Conservation (phyloP, 1,140 invertebrate genomes). For the Leptestheria dahalacensis region DNA sequence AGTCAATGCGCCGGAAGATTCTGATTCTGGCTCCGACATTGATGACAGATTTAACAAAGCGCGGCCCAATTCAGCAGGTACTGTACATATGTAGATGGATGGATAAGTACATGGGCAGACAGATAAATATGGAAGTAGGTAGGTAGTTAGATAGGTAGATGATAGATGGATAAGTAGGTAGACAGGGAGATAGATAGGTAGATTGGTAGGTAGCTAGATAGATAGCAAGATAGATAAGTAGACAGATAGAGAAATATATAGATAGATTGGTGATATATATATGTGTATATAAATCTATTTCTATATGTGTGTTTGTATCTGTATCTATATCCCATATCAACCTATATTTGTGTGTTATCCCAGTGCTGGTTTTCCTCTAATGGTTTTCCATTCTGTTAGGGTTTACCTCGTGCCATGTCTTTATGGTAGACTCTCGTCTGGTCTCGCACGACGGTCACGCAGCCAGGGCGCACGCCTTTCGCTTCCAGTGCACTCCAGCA, state of each 20-base stretch:
- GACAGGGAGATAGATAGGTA: too few species aligned
- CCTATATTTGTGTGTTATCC: background rate
- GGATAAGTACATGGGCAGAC: too few species aligned
- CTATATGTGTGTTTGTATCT: background rate
- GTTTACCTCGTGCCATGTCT: constrained; percentile 70
- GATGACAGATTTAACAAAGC: constrained; percentile 3
- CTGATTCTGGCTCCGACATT: background rate
- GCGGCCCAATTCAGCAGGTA: constrained; percentile 1
- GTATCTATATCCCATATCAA: background rate
- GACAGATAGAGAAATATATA: too few species aligned
- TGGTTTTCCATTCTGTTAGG: constrained; percentile 3
- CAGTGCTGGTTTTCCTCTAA: background rate
- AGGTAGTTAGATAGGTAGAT: too few species aligned
- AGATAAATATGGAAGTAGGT: background rate
- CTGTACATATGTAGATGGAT: background rate
- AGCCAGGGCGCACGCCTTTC: constrained; percentile 56
- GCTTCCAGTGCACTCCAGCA: constrained; percentile 54
- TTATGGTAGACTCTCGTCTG: constrained; percentile 74
- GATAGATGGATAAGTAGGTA: too few species aligned
- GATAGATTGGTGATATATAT: background rate
- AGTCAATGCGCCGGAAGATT: background rate
- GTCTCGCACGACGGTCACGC: constrained; percentile 55
- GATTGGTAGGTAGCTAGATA: too few species aligned
- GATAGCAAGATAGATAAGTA: too few species aligned
- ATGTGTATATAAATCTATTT: background rate